phyloP scores from a whole-genome alignment of 2,888 invertebrate species.

The Leptopilina myrica region DNA sequence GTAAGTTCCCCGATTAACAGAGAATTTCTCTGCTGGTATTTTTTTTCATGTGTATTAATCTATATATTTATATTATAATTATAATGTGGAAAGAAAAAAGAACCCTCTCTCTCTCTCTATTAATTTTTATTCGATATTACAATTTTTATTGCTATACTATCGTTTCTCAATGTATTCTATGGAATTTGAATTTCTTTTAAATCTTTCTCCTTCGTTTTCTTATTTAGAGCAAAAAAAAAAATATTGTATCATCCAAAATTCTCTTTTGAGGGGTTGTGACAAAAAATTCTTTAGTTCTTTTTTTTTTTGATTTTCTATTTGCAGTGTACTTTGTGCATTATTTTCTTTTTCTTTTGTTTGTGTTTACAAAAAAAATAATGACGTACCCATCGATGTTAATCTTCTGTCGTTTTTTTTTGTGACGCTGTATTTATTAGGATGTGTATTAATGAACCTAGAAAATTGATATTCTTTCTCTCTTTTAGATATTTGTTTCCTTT shows the following conservation, averaged over 20 bases:
- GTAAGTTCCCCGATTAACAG: slow-evolving; percentile 68
- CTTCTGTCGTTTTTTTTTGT: slow-evolving; percentile 17
- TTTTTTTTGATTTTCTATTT: neutral
- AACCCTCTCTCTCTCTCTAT: neutral
- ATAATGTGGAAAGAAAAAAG: neutral
- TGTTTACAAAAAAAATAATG: slow-evolving; percentile 16
- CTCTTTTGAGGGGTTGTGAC: slow-evolving; percentile 7
- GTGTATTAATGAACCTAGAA: no score
- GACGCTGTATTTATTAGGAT: no score
- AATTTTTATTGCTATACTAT: no score
- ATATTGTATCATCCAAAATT: neutral
- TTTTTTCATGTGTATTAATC: slow-evolving; percentile 51
- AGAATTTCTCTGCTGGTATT: slow-evolving; percentile 57
- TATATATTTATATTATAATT: neutral
- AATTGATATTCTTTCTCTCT: no score
- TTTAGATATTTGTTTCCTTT: no score
- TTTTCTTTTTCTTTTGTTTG: neutral
- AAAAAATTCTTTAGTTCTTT: neutral
- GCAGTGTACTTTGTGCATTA: slow-evolving; percentile 16
- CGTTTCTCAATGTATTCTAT: no score
- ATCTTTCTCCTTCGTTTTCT: no score
- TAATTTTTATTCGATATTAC: slow-evolving; percentile 20
- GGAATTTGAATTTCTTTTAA: no score
- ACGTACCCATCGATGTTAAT: slow-evolving; percentile 38
- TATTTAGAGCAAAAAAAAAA: no score